phyloP scores from a whole-genome alignment of 2,113 vertebrate species.

The Furnarius figulus region DNA sequence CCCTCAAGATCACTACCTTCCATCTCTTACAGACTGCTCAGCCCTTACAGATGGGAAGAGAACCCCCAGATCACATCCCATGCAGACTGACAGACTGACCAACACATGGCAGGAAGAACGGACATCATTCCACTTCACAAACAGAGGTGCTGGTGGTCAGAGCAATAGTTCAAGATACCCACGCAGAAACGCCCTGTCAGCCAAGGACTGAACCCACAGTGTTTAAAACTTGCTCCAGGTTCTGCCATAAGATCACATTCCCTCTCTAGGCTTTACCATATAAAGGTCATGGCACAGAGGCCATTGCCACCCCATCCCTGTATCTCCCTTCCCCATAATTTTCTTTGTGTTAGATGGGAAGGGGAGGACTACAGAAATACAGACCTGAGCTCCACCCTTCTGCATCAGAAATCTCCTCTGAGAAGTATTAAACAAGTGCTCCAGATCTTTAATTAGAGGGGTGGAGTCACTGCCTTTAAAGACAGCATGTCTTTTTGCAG shows the following conservation, averaged over 20 bases:
- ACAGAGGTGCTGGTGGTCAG: background rate
- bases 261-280: background rate
- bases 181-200: background rate
- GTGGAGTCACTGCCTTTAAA: background rate
- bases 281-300: background rate
- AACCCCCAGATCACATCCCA: background rate
- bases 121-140: background rate
- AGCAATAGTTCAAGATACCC: background rate
- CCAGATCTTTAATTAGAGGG: background rate
- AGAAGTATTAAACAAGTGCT: background rate
- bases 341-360: background rate
- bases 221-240: background rate
- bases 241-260: background rate
- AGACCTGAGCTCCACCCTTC: background rate
- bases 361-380: background rate
- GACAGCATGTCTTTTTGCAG: background rate
- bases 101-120: rapidly evolving
- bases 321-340: background rate
- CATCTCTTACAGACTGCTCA: background rate
- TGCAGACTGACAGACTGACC: background rate
- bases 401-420: background rate
- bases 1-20: background rate
- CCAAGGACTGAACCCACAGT: background rate
- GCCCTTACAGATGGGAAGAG: background rate
- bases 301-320: background rate